Base-by-base conservation (phyloP, 2,113 vertebrate species). In the Laticauda colubrina region DNA sequence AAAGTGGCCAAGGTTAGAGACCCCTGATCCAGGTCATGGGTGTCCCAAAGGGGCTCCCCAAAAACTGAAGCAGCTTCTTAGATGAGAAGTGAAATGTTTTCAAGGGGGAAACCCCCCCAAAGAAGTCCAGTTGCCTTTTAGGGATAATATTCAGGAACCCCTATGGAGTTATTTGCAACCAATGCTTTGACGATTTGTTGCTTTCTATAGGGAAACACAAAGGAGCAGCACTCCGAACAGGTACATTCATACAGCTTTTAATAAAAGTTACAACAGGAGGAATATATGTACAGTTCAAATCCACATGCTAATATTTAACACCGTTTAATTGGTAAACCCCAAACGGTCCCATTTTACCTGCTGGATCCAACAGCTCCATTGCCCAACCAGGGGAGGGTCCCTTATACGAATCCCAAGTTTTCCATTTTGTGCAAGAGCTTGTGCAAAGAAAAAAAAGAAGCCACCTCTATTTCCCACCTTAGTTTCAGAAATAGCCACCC, bases 201-300 rank as follows among this genome's bases (percentile, higher is more conserved):
- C n/a, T 75, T 34, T 75, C 69, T 20, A 2, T 1, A 1, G 69
- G 7, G 69, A 18, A 20, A 51, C 2, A 5, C n/a, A 39, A 34
- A 20, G 34, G 7, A 43, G 18, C 3, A 81, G 34, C 34, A 21
- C 7, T 21, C 7, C 2, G 0, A 81, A 8, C 6, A 7, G 87
- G 94, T 95, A 95, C 92, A n/a, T 61, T 93, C 96, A 94, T 91
- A 69, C 91, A 90, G 94, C 96, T 94, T 61, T 93, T 98, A 98
- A 98, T 98, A 94, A 97, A 92, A 97, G 96, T 97, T 97, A 96
- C 95, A 96, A 96, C 64, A 94, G 93, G 96, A 96, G 96, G 90
- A 51, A 64, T 64, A 96, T 95, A 97, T 95, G 94, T 96, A 97
- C 96, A 97, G 91, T 96, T 48, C 12, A 88, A 95, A 94, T 88